Percentiles rank a stretch among this genome's conserved stretches.
Evolutionary conservation across 1,140 invertebrate genomes (phyloP).

Genomic region (Mya arenaria): DNA sequence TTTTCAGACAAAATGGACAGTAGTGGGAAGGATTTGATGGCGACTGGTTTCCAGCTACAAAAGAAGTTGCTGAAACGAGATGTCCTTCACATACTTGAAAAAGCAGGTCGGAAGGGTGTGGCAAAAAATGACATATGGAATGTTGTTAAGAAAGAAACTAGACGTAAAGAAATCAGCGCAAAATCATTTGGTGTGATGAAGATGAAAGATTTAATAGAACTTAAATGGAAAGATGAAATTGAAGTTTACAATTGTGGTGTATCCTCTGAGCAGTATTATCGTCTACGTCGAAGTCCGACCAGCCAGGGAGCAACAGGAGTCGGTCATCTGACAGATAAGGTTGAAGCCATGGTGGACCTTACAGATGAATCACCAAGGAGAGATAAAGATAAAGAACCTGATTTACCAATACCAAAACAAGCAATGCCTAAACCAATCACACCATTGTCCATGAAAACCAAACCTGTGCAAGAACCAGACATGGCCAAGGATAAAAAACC

Average conservation of each 20-base stretch:
- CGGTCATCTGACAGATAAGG: background rate
- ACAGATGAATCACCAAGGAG: background rate
- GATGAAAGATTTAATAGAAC: background rate
- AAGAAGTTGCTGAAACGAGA: slow-evolving; percentile 6
- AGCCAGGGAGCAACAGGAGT: background rate
- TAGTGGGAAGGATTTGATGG: background rate
- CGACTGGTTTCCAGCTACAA: background rate
- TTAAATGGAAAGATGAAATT: slow-evolving; percentile 21
- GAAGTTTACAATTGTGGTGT: background rate
- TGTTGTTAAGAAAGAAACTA: background rate
- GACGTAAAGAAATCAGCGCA: background rate
- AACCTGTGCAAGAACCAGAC: background rate
- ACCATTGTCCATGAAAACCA: background rate
- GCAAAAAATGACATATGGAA: background rate
- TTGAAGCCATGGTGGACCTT: background rate
- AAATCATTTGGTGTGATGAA: slow-evolving; percentile 20
- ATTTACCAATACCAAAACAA: background rate
- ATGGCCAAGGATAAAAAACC: background rate
- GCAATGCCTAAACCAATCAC: background rate
- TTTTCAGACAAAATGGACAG: background rate
- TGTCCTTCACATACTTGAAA: background rate
- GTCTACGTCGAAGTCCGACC: background rate
- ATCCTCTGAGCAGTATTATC: background rate
- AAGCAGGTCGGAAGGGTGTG: background rate
- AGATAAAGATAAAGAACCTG: background rate